phyloP scores from a whole-genome alignment of 2,888 invertebrate species.

The Sesia bembeciformis region DNA sequence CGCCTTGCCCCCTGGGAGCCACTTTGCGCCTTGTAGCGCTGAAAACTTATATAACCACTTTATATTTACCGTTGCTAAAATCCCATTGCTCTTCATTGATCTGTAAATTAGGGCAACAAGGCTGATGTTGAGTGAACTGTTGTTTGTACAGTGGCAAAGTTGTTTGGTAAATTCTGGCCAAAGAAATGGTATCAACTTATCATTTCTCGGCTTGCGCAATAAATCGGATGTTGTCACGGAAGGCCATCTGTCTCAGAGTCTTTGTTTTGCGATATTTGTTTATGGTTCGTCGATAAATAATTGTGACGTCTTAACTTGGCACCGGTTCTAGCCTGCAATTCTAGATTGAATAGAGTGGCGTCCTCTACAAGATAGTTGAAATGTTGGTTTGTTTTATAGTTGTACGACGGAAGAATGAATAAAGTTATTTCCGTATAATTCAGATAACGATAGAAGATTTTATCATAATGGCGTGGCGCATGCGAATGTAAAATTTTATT shows the following conservation, averaged over 20 bases:
- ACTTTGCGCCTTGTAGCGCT: not conserved
- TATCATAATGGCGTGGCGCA: too few species aligned
- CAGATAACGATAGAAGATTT: too few species aligned
- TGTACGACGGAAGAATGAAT: too few species aligned
- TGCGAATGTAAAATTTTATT: too few species aligned
- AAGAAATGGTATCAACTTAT: constrained; percentile 11
- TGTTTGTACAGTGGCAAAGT: not conserved
- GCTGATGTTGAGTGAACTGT: not conserved
- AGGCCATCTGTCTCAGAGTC: constrained; percentile 25
- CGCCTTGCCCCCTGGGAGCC: not conserved
- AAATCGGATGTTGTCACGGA: constrained; percentile 8
- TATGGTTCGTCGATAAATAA: constrained; percentile 22
- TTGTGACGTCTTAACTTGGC: not conserved
- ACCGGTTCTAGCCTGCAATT: too few species aligned
- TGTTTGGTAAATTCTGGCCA: constrained; percentile 3
- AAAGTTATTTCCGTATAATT: too few species aligned
- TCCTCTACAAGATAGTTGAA: too few species aligned
- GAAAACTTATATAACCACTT: not conserved
- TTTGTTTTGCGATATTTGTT: constrained; percentile 26
- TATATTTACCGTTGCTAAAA: not conserved
- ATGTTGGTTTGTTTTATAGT: too few species aligned
- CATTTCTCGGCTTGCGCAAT: constrained; percentile 11
- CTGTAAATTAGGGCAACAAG: not conserved
- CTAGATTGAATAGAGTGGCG: too few species aligned
- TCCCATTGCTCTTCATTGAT: not conserved